Base-by-base conservation (phyloP, 1,140 invertebrate species). In the Drosophila carrolli region DNA sequence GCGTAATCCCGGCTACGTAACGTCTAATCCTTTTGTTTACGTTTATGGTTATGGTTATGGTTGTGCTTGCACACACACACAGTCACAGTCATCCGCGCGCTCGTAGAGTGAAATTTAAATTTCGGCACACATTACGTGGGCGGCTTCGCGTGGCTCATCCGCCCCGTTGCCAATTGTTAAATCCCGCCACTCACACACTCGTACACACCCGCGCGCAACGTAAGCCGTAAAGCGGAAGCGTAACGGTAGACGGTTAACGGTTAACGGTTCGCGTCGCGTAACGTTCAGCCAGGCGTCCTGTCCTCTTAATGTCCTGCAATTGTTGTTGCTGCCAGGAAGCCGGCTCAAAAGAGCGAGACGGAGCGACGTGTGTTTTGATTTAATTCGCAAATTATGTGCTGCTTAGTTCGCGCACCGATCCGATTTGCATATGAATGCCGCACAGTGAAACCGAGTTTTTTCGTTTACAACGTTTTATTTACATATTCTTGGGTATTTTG, bases 81-180 rank as follows among this genome's bases (percentile, higher is more conserved):
- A 32, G 6, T 7, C n/a, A 16, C 4, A 41, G 23, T n/a, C 55
- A 47, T 51, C 47, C 50, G n/a, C 60, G 56, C 14, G 59, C 19
- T 48, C 56, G 19, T 47, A 76, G 75, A 72, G 66, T 63, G 63
- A 71, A 77, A 89, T 88, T 89, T 89, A 88, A 89, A 89, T 88
- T 89, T 84, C 83, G 84, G 81, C 84, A 89, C 83, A 86, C 83
- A 79, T 86, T 86, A 83, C 83, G 83, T 86, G 79, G 82, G 78
- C 78, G 82, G 82, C 82, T 75, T 16, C n/a, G 19, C 65, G 63
- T 61, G 78, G 71, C 77, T 75, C 54, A 75, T 85, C 63, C 66
- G 65, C 75, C 75, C 68, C 56, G 55, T 78, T 78, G 75, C 83
- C 75, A 86, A 82, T 89, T 89, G 72, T 84, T 68, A 71, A 16